Base-by-base conservation (phyloP, 1,140 invertebrate genomes). In the Harlomillsia oculata region DNA sequence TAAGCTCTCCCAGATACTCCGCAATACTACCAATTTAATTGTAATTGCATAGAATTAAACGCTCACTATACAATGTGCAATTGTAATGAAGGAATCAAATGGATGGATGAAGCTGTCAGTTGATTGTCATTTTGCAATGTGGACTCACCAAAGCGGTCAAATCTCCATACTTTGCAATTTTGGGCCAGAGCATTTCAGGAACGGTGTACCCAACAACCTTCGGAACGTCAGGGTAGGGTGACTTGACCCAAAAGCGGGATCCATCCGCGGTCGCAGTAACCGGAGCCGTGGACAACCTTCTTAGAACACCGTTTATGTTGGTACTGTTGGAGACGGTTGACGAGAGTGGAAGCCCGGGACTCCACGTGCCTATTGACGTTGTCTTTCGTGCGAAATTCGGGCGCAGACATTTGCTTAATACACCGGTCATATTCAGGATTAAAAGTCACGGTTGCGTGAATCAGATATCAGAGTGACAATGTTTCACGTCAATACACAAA, bases 1-100 rank as follows among this genome's bases (percentile, higher is more conserved):
- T 58, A 58, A 40, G 40, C 45, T 32, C 52, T 3, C 13, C 60
- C 55, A 3, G 50, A 53, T 5, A 54, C 29, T 23, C 49, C 60
- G 37, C 60, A 62, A 28, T 56, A 36, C 60, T 62, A 16, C n/a
- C 40, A 43, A 28, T 1, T 28, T 41, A 26, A 43, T 25, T 39
- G 30, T 26, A 25, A 44, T n/a, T n/a, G n/a, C n/a, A n/a, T n/a
- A n/a, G n/a, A n/a, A n/a, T 32, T 21, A 40, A 23, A 16, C 39
- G 13, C 11, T 3, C 39, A 32, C 2, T 23, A 16, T 40, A 49
- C 18, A 29, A 32, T 21, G 6, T 20, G 1, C 18, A 36, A 14
- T 8, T 46, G n/a, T 5, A 18, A 43, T 43, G 40, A 43, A 21
- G 8, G 16, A 14, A 41, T 2, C 16, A 14, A 20, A 41, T 41